These are phyloP conservation scores for Decapterus maruadsi DNA, from an alignment of 2,797 vertebrate genomes.

Conservation along the genomic window DNA sequence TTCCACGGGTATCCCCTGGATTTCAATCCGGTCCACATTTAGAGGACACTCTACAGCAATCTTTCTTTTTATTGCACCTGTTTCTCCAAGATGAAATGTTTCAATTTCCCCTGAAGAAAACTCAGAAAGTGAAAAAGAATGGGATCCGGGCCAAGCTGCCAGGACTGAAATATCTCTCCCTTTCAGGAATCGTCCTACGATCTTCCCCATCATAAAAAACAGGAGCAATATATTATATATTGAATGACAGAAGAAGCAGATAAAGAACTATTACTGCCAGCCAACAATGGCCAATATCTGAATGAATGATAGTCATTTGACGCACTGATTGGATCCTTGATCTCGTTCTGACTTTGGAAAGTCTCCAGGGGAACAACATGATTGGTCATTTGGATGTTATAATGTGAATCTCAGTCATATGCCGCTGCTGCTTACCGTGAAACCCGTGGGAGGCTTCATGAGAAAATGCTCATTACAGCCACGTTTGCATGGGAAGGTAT, in stretches of 20 bases:
- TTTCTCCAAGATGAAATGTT: conserved; percentile 81
- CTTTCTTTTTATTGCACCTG: conserved; percentile 75
- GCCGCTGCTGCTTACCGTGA: conserved; percentile 32
- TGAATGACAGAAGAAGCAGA: conserved; percentile 65
- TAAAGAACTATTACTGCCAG: conserved; percentile 55
- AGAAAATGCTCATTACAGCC: conserved; percentile 13
- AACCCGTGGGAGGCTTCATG: conserved; percentile 10
- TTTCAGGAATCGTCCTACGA: conserved; percentile 61
- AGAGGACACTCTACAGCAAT: conserved; percentile 69
- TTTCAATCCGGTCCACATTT: conserved; percentile 77
- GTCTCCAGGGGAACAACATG: conserved; percentile 52
- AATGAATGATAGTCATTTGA: conserved; percentile 77
- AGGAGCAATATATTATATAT: conserved; percentile 70
- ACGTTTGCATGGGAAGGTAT: conserved; percentile 4
- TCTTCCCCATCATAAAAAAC: conserved; percentile 66
- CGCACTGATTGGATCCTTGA: conserved; percentile 72
- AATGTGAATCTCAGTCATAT: conserved; percentile 37
- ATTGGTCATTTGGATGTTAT: conserved; percentile 61
- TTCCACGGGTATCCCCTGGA: conserved; percentile 53
- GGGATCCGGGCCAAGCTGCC: conserved; percentile 58
- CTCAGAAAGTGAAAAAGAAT: conserved; percentile 46
- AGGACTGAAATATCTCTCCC: conserved; percentile 53
- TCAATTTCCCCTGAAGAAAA: conserved; percentile 78
- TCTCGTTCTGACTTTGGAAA: conserved; percentile 68
- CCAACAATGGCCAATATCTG: conserved; percentile 69